Base-by-base conservation (phyloP, 2,888 invertebrate species). In the Ophion obscuratus region DNA sequence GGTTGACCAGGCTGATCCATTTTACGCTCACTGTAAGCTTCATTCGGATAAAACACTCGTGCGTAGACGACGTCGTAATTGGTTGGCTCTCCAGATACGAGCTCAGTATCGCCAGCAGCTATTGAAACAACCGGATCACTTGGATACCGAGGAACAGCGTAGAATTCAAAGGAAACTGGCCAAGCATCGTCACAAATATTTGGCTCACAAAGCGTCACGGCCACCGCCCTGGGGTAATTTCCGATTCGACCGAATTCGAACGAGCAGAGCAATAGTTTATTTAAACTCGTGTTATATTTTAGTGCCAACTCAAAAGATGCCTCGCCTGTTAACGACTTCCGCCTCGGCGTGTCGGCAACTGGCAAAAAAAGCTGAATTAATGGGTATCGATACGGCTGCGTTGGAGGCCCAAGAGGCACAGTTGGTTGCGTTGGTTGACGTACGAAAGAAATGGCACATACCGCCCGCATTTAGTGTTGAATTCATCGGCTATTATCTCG, bases 261-360 rank as follows among this genome's bases (percentile, higher is more conserved):
- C 10, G 1, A 24, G 6, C 61, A 6, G 7, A 36, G 59, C 31
- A 76, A 74, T 64, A 11, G 27, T 83, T 62, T 68, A 14, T 44
- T 61, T 36, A 74, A 67, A 70, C 67, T 66, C 36, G 31, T 17
- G 36, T 3, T 67, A 36, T 17, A 17, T 57, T 53, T 78, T 90
- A 98, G 98, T 98, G 66, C 99, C 98, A 0, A 98, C 98, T 0
- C 98, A 99, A 94, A 99, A 99, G 95, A 98, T 99, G 97, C 98
- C 98, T 0, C 96, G 99, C 7, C 95, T 98, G 90, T 94, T 99
- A 79, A 98, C 97, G 59, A 98, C 99, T 11, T 98, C 98, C 88
- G 98, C 99, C 0, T 97, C 98, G 0, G 98, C 98, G 0, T 97
- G 98, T 94, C 96, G 97, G 17, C 96, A 97, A 88, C 95, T 99